A percentile compares a stretch with the other conserved stretches of the same genome.
phyloP scores from a whole-genome alignment of 2,113 vertebrate genomes.

The Phyllostomus hastatus region DNA sequence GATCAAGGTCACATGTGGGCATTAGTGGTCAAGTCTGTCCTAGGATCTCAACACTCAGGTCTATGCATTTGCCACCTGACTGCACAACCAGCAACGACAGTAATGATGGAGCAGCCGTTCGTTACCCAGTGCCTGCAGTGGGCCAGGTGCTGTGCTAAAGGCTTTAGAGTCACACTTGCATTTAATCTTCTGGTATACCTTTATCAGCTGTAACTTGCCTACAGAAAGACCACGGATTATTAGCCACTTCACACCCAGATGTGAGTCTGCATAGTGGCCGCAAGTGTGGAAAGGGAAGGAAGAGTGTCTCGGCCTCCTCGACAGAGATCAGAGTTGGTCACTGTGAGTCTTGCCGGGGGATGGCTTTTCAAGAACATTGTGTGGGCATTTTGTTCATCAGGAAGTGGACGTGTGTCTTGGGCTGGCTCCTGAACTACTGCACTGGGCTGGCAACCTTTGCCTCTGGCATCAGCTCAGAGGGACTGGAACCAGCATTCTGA shows the following conservation, averaged over 20 bases:
- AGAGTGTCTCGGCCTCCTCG: background rate
- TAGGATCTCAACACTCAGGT: background rate
- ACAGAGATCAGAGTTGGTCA: background rate
- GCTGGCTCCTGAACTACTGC: background rate
- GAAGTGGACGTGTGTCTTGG: background rate
- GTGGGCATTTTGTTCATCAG: background rate
- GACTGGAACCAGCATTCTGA: background rate
- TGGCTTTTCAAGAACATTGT: background rate
- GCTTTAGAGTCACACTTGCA: background rate
- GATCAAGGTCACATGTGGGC: background rate
- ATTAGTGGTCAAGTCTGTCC: background rate
- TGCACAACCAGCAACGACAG: accelerated
- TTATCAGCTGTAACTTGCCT: background rate
- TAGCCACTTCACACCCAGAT: background rate
- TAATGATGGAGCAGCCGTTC: background rate
- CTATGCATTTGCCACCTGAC: background rate
- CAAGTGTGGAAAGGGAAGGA: background rate
- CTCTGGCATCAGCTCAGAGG: background rate
- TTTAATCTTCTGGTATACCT: background rate
- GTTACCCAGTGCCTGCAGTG: background rate
- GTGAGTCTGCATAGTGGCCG: background rate
- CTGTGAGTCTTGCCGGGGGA: too few species aligned
- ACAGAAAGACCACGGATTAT: background rate
- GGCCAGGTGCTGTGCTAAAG: background rate
- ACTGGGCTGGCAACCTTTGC: background rate